Conservation (phyloP, 30 jellyfish, hydroid and myxozoan genomes). For the Phacellophora camtschatica region DNA sequence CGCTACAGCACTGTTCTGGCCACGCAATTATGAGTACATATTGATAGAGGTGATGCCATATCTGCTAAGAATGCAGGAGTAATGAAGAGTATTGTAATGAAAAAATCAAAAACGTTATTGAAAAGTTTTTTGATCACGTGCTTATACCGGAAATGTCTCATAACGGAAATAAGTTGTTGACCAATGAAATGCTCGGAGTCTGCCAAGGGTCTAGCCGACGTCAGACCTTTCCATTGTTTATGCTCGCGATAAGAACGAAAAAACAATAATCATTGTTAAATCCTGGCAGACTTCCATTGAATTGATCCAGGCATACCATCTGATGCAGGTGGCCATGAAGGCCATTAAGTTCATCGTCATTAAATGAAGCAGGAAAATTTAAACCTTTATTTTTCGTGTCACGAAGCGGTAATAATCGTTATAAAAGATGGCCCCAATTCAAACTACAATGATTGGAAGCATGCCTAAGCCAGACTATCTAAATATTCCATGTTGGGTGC, state of each 20-base stretch:
- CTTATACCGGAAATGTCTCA: no score
- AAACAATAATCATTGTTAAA: not conserved
- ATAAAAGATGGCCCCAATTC: slow-evolving; percentile 27
- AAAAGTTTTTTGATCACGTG: no score
- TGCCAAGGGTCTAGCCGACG: not conserved
- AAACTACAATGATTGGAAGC: slow-evolving; percentile 82
- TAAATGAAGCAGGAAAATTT: not conserved
- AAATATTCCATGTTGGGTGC: slow-evolving; percentile 72
- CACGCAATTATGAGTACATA: no score
- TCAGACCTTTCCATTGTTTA: not conserved
- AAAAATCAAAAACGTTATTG: no score
- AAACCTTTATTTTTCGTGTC: no score
- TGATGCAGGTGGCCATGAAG: not conserved
- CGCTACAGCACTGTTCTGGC: no score
- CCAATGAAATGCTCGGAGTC: no score
- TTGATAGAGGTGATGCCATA: no score
- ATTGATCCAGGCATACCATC: not conserved
- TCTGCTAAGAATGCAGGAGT: no score
- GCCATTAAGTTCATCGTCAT: not conserved
- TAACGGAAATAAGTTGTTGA: no score
- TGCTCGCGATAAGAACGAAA: not conserved
- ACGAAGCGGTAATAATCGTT: not conserved
- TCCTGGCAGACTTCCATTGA: not conserved
- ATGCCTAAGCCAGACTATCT: slow-evolving; percentile 77
- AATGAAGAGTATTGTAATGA: no score